phyloP scores from a whole-genome alignment of 2,888 invertebrate species.

The Bruchidius siliquastri region DNA sequence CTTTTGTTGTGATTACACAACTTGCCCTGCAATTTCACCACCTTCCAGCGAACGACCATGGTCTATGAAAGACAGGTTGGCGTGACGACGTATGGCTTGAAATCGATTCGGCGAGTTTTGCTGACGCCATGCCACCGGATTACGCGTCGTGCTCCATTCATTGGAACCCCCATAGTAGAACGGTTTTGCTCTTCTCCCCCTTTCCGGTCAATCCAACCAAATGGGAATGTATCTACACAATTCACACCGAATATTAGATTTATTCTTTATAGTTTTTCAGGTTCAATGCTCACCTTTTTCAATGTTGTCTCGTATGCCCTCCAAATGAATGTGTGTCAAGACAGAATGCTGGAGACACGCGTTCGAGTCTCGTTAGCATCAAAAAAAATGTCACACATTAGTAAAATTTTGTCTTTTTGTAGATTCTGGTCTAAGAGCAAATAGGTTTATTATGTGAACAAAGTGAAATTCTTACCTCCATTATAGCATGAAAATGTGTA shows the following conservation, averaged over 20 bases:
- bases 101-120: background rate
- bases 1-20: no score
- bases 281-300: background rate
- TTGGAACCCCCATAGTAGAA: background rate
- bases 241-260: background rate
- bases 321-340: background rate
- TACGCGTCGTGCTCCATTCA: slow-evolving; percentile 6
- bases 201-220: background rate
- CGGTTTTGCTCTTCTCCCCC: background rate
- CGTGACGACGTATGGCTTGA: slow-evolving; percentile 4
- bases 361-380: no score
- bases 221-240: background rate
- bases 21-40: no score
- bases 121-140: slow-evolving; percentile 1
- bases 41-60: no score
- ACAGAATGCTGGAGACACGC: no score
- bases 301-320: background rate
- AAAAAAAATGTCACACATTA: no score
- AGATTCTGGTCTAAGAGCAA: no score
- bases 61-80: background rate
- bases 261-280: background rate
- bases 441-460: no score
- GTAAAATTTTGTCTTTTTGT: no score
- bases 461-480: no score
- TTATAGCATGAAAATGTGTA: no score